phyloP scores from a whole-genome alignment of 2,888 invertebrate genomes.

The Hypsopygia costalis region DNA sequence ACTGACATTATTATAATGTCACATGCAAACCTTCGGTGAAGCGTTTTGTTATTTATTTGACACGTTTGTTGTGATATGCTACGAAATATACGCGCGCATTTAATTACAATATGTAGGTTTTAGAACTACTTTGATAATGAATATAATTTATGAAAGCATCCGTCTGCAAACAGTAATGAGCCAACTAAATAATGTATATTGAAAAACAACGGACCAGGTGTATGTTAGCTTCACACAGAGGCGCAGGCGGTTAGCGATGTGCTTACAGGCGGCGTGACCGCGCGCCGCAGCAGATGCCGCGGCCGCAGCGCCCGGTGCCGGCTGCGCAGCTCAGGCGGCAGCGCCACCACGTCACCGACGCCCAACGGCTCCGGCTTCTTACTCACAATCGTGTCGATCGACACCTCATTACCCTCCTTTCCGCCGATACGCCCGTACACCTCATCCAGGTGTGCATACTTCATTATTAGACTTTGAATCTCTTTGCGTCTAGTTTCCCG shows the following conservation, averaged over 20 bases:
- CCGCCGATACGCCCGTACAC: slow-evolving; percentile 80
- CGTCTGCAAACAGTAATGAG: too few species aligned
- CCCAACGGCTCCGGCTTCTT: slow-evolving; percentile 54
- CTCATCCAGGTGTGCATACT: slow-evolving; percentile 90
- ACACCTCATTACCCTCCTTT: slow-evolving; percentile 49
- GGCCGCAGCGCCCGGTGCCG: slow-evolving; percentile 62
- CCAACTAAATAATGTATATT: slow-evolving; percentile 29
- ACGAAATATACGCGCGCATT: slow-evolving; percentile 10
- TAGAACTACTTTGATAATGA: too few species aligned
- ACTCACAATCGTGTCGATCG: slow-evolving; percentile 30
- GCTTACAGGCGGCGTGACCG: slow-evolving; percentile 80
- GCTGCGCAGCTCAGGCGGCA: slow-evolving; percentile 69
- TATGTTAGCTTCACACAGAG: slow-evolving; percentile 72
- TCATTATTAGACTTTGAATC: slow-evolving; percentile 89
- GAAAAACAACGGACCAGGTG: slow-evolving; percentile 66
- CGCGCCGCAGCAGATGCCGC: slow-evolving; percentile 75
- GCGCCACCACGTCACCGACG: slow-evolving; percentile 63
- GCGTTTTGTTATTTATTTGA: slow-evolving; percentile 1
- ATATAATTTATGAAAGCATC: too few species aligned
- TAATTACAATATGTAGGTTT: background rate
- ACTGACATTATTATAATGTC: slow-evolving; percentile 5
- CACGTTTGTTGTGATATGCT: slow-evolving; percentile 15
- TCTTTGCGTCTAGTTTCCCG: slow-evolving; percentile 91
- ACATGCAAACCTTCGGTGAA: slow-evolving; percentile 7
- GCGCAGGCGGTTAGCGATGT: slow-evolving; percentile 66